Percentiles rank a stretch among this genome's conserved stretches.
phyloP scores from a whole-genome alignment of 2,888 invertebrate species.

The Yponomeuta cagnagella region DNA sequence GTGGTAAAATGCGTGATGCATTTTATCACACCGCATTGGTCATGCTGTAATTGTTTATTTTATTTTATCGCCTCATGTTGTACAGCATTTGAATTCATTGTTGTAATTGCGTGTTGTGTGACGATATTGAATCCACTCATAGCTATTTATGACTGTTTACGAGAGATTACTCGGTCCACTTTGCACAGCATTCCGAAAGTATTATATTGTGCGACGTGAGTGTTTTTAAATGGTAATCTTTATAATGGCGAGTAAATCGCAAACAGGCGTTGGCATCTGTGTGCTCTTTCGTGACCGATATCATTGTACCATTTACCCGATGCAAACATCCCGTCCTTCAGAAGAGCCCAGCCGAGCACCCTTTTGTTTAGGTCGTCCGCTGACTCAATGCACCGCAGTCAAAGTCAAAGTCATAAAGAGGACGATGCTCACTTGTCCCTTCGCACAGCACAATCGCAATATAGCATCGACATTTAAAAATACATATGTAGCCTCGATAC shows the following conservation, averaged over 20 bases:
- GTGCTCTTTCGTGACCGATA: constrained; percentile 35
- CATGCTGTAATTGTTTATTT: constrained; percentile 4
- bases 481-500: constrained; percentile 20
- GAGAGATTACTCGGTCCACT: constrained; percentile 5
- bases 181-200: neutral
- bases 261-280: constrained; percentile 19
- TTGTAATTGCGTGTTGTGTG: constrained; percentile 4
- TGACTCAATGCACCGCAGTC: constrained; percentile 62
- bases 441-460: constrained; percentile 48
- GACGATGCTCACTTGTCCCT: constrained; percentile 66
- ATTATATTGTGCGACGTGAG: neutral
- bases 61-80: neutral
- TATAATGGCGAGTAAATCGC: constrained; percentile 12
- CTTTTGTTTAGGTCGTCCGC: constrained; percentile 61
- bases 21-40: constrained; percentile 1
- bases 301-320: constrained; percentile 39
- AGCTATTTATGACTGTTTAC: neutral
- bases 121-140: neutral
- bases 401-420: constrained; percentile 63
- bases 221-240: neutral
- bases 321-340: constrained; percentile 66
- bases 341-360: constrained; percentile 66
- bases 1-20: neutral
- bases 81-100: constrained; percentile 5
- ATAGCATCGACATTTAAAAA: constrained; percentile 43